Evolutionary conservation across 1,140 invertebrate species (phyloP), one percentile per base, ranked within the genome.

Genomic region (Cherax quadricarinatus): DNA sequence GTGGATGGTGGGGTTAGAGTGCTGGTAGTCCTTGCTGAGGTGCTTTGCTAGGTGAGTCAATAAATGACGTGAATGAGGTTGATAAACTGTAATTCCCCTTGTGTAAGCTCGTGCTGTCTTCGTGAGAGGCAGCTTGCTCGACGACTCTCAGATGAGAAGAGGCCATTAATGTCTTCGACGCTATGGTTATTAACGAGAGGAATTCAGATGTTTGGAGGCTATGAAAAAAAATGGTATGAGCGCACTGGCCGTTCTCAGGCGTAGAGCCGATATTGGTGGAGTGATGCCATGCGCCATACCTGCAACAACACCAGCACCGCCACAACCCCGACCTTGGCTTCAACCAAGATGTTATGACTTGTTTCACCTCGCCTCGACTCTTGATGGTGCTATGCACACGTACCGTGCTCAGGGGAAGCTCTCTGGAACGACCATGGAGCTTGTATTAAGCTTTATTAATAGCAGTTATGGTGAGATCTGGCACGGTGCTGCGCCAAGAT

Each of bases 401-500:
- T n/a, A 7, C 21, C 30, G 75, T 85, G 10, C 51, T 41, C 24
- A 90, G 12, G 48, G 73, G 81, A 84, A 83, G 81, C 53, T 85
- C 66, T 16, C 81, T 75, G 88, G 82, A 90, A 90, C n/a, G 62
- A 84, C 30, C 88, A 73, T 90, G 81, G 49, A 83, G 53, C 51
- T 83, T 51, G 57, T 41, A 90, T 90, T 90, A 90, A 84, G 51
- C 88, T 90, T 90, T 90, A 90, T 90, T 90, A 90, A 90, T 90
- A 85, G 66, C 80, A 53, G 24, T 16, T 83, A 66, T 90, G 88
- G 88, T 84, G 88, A 90, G 81, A 84, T 81, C 88, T 90, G 88
- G 88, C 88, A 90, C 88, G 80, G 49, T 24, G 60, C 80, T 85
- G 88, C 88, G 81, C 88, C 88, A 90, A 88, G 88, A 90, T 90